A percentile compares a stretch with the other conserved stretches of the same genome.
Conservation (phyloP, 1,140 invertebrate species). For the Paraescarpia echinospica region DNA sequence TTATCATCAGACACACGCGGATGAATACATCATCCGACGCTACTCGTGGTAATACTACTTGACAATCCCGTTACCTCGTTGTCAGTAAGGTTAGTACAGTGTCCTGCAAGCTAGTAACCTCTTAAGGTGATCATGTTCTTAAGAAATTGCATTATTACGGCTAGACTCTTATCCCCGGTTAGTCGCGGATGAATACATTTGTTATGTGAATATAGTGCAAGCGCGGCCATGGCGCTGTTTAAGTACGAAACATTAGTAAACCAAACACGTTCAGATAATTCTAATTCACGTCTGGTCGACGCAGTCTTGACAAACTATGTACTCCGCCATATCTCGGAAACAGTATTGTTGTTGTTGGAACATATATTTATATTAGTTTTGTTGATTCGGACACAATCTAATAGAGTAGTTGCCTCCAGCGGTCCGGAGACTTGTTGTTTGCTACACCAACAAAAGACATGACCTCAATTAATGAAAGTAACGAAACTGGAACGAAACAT, state of each 20-base stretch:
- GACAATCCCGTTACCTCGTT: not conserved
- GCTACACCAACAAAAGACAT: not conserved
- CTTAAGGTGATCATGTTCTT: not conserved
- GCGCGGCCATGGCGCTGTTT: not conserved
- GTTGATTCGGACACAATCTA: no score
- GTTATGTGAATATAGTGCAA: not conserved
- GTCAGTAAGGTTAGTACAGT: not conserved
- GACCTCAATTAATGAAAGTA: not conserved
- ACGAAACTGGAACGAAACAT: not conserved
- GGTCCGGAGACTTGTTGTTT: not conserved
- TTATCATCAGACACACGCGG: not conserved
- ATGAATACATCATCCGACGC: not conserved
- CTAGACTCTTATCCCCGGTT: not conserved
- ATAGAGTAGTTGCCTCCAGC: not conserved
- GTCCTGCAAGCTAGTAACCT: not conserved
- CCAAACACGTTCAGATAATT: not conserved
- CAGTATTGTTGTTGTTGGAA: no score
- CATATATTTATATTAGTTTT: no score
- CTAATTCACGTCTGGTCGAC: not conserved
- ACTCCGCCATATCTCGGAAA: no score
- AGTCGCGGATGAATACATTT: not conserved
- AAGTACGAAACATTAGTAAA: not conserved
- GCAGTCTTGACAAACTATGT: no score
- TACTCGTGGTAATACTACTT: not conserved
- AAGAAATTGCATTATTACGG: not conserved